Evolutionary conservation across 2,113 vertebrate species (phyloP), one percentile per base, ranked within the genome.

Genomic region (Natator depressus): DNA sequence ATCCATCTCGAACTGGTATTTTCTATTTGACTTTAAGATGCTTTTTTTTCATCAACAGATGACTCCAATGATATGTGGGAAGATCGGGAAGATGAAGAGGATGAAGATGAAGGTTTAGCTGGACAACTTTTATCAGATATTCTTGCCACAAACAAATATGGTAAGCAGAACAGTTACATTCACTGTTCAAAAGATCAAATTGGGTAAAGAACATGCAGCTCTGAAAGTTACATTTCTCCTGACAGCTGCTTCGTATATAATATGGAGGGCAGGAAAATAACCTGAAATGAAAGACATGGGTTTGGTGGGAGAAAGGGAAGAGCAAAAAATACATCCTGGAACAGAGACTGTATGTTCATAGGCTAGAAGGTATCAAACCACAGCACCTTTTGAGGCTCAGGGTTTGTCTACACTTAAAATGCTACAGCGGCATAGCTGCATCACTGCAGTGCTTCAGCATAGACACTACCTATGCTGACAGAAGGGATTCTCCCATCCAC

Each of bases 21-120:
- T 72, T 90, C 54, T 27, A 13, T 38, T 89, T 1, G 78, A 84
- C 50, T 91, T 89, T 65, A 90, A 82, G 53, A 87, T 11, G 5
- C 80, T 38, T 27, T 79, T 88, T 20, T 53, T 92, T 76, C 50
- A 90, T 90, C 31, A 92, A 62, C 94, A 98, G 98, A 99, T 93
- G 99, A 99, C 80, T 98, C 99, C 12, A 99, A 98, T 49, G 99
- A 99, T 90, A 99, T 99, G 99, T 99, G 99, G 99, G 99, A 99
- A 90, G 99, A 99, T 95, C 98, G 99, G 69, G 99, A 99, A 35
- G 99, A 99, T 5, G 99, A 99, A 0, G 99, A 99, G 0, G 99
- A 99, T 0, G 99, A 99, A 8, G 99, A 99, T 38, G 99, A 99
- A 97, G 99, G 99, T 20, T 97, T 99, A 82, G 98, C 99, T 59